Evolutionary conservation across 2,113 vertebrate genomes (phyloP), one percentile per base, ranked within the genome.

Genomic region (Brachyhypopomus occidentalis): DNA sequence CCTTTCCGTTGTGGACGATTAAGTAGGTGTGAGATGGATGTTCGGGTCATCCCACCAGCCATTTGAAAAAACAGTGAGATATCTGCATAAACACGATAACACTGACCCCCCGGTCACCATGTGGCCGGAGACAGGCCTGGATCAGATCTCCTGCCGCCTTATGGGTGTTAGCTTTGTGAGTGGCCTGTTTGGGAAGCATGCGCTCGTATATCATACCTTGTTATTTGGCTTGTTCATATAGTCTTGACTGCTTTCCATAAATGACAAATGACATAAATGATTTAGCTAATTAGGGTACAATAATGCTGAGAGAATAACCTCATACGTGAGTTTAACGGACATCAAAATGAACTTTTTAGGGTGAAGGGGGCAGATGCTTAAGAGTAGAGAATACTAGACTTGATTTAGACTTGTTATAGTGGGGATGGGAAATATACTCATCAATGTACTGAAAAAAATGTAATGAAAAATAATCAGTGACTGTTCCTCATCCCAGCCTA

Each of bases 11-110:
- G 20, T 20, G 8, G 34, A 20, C 20, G 63, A 12, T 17, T 5
- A 11, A 52, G 9, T 48, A 25, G 30, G 63, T 17, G 25, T 0
- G 30, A 67, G 17, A 1, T 36, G 30, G 27, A 36, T 19, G 30
- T 30, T 30, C 19, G 1, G 58, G 7, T 9, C 12, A 16, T 5
- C 30, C 60, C 55, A 34, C 25, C 45, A 58, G 45, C 38, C 69
- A 34, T 58, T 60, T 77, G 23, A 59, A 82, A 85, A 36, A 85
- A 84, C 74, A 81, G 45, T 62, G 59, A 81, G 70, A 76, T 76
- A 38, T 73, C 77, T 86, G 80, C 63, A 66, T 76, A 81, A 89
- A 87, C 84, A 87, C 16, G 84, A 88, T 88, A 88, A 84, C 72
- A 48, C 66, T 22, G n/a, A 67, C 36, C 78, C 83, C 48, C 59